phyloP scores from a whole-genome alignment of 2,888 invertebrate species.

The Lucinisca nassula region DNA sequence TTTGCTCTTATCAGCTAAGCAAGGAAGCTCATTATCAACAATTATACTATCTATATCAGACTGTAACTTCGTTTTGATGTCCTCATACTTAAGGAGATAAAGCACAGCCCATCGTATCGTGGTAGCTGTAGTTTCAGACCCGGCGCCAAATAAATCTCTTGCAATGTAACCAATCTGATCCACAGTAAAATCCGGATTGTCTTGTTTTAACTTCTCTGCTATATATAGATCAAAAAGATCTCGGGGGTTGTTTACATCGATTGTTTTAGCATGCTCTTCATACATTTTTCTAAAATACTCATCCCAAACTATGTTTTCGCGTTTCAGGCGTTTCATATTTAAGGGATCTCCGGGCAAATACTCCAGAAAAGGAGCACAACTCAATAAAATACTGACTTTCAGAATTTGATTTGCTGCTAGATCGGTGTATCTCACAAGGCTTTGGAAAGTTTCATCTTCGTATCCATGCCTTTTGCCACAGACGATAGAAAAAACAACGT shows the following conservation, averaged over 20 bases:
- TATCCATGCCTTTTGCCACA: constrained; percentile 51
- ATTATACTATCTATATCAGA: neutral
- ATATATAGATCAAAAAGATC: constrained; percentile 64
- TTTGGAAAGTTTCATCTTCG: constrained; percentile 50
- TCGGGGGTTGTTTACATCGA: constrained; percentile 37
- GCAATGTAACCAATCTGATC: constrained; percentile 24
- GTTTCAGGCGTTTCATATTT: constrained; percentile 5
- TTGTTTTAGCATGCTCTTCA: constrained; percentile 49
- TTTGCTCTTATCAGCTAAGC: neutral
- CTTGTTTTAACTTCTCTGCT: constrained; percentile 26
- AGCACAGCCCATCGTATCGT: constrained; percentile 57
- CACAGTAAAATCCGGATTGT: neutral
- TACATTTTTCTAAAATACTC: constrained; percentile 14
- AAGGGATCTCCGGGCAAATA: constrained; percentile 45
- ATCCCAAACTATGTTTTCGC: neutral
- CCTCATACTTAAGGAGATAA: constrained; percentile 16
- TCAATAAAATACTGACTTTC: constrained; percentile 1
- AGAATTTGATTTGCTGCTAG: constrained; percentile 18
- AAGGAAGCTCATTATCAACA: neutral
- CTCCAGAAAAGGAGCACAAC: constrained; percentile 49
- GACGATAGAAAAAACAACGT: constrained; percentile 57
- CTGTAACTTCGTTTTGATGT: neutral
- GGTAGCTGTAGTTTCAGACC: constrained; percentile 60
- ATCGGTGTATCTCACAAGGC: constrained; percentile 27
- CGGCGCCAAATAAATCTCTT: constrained; percentile 59